Evolutionary conservation across 1,140 invertebrate genomes (phyloP).

Genomic region (Trissolcus basalis): DNA sequence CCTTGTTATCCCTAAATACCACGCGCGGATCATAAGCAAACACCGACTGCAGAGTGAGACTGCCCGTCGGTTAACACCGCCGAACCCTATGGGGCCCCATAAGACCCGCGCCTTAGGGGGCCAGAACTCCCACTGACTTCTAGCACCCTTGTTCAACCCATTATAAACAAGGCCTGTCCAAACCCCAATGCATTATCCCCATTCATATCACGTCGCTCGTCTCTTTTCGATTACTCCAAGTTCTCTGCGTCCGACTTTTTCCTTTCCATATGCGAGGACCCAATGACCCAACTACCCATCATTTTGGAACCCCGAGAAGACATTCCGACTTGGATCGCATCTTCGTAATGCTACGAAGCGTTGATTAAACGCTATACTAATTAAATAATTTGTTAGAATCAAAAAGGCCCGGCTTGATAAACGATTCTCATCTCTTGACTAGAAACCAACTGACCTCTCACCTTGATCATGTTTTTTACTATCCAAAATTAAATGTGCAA

Average conservation of each 20-base stretch:
- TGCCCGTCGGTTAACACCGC: conserved; percentile 72
- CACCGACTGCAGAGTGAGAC: conserved; percentile 69
- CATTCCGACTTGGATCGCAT: conserved; percentile 14
- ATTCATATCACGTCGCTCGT: conserved; percentile 62
- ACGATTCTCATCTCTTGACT: too few species aligned
- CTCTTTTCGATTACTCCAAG: conserved; percentile 54
- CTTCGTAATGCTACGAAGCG: conserved; percentile 38
- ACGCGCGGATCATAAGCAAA: conserved; percentile 74
- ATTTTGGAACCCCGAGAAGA: conserved; percentile 14
- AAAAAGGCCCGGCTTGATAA: too few species aligned
- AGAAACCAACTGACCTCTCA: too few species aligned
- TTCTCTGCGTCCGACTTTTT: conserved; percentile 67
- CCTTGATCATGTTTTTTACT: too few species aligned
- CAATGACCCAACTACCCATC: conserved; percentile 33
- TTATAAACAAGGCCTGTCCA: conserved; percentile 74
- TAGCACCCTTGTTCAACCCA: conserved; percentile 75
- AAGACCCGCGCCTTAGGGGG: conserved; percentile 71
- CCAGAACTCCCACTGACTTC: conserved; percentile 72
- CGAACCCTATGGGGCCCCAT: conserved; percentile 65
- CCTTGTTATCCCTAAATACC: conserved; percentile 75
- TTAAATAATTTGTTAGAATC: conserved; percentile 70
- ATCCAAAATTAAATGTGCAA: too few species aligned
- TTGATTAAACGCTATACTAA: conserved; percentile 70
- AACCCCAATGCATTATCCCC: conserved; percentile 70
- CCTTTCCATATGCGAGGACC: conserved; percentile 23